Evolutionary conservation across 1,140 invertebrate species (phyloP), one percentile per base, ranked within the genome.

Genomic region (Tetragonula clypearis): DNA sequence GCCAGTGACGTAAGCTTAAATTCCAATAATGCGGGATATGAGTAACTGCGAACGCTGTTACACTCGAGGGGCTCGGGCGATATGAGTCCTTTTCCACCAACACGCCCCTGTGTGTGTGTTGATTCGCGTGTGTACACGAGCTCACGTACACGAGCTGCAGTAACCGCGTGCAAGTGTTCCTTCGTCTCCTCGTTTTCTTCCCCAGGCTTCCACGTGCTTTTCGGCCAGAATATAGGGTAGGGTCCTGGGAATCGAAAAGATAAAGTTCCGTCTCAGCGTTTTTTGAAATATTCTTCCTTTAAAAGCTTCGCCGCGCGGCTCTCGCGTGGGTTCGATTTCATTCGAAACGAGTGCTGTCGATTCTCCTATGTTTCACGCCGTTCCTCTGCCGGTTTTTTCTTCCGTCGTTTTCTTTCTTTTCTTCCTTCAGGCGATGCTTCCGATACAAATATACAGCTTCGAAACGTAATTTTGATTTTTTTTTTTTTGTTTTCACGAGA

Each of bases 1-100:
- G 23, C 60, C 58, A 62, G 35, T 71, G 41, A 49, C 41, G 41
- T 49, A 49, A 69, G 77, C 85, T 89, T 89, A 89, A 86, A 85
- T 91, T 91, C 84, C 89, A 91, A 91, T 91, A 91, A 91, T 88
- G 71, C 72, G 82, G 88, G 86, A 90, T 91, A 89, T 85, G 89
- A 91, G 79, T 66, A 80, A 81, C 69, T 71, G 69, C 58, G 49
- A 75, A 78, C 74, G 58, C 41, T 71, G 79, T 87, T 87, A 82
- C 83, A 84, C 85, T 86, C 84, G 56, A 84, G 79, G 80, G 80
- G 81, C 41, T 58, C 69, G 55, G 8, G 71, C 53, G 83, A 91
- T 90, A 89, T 90, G 86, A 90, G 87, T 79, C 80, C 85, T 86
- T 84, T 66, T 83, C 26, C 79, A 72, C 88, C 60, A 53, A 78